A percentile compares a stretch with the other conserved stretches of the same genome.
phyloP scores from a whole-genome alignment of 2,888 invertebrate genomes.

The Lithophane socia region DNA sequence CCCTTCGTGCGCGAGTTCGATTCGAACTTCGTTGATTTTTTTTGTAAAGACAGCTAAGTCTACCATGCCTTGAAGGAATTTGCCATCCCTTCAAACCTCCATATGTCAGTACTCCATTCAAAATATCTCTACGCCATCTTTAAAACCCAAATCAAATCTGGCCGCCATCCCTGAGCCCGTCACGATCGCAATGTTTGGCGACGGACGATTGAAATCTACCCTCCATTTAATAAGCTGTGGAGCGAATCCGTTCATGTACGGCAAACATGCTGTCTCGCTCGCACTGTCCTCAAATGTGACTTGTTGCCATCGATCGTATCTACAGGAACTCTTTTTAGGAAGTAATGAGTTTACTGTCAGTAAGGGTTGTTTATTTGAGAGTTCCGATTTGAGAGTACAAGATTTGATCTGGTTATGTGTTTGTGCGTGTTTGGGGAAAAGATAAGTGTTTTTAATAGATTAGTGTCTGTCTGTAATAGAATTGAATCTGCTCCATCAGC shows the following conservation, averaged over 20 bases:
- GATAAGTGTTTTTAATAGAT: background rate
- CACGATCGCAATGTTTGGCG: slow-evolving; percentile 56
- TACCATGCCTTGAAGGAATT: too few species aligned
- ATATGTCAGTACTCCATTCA: too few species aligned
- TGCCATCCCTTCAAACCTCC: too few species aligned
- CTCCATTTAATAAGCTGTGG: slow-evolving; percentile 74
- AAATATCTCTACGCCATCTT: background rate
- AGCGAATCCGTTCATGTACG: slow-evolving; percentile 39
- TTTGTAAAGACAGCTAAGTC: too few species aligned
- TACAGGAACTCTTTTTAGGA: slow-evolving; percentile 30
- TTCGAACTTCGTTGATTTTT: too few species aligned
- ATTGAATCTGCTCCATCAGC: background rate
- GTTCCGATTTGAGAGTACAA: background rate
- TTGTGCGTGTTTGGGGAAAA: background rate
- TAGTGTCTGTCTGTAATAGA: background rate
- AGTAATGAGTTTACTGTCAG: slow-evolving; percentile 27
- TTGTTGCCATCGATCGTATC: slow-evolving; percentile 51
- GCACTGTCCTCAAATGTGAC: slow-evolving; percentile 47
- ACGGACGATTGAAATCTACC: slow-evolving; percentile 67
- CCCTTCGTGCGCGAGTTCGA: too few species aligned
- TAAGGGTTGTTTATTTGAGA: slow-evolving; percentile 28
- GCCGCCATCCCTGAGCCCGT: slow-evolving; percentile 42
- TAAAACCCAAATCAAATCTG: slow-evolving; percentile 26
- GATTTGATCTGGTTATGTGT: slow-evolving; percentile 9
- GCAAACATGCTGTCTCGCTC: slow-evolving; percentile 41